Conservation (phyloP, 2,888 invertebrate species). For the Agapostemon virescens region DNA sequence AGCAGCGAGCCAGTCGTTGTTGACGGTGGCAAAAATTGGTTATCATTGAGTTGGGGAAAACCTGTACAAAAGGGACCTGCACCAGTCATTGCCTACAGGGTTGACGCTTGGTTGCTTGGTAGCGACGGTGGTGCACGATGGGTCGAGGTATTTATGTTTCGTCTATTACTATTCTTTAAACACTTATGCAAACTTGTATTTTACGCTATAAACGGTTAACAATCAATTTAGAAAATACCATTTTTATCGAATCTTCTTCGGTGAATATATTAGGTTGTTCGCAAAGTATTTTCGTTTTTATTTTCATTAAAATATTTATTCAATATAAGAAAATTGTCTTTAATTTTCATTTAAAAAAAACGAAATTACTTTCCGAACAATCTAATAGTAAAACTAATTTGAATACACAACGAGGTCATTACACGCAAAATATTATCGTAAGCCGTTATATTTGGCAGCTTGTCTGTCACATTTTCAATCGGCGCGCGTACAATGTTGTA, state of each 20-base stretch:
- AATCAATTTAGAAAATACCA: not conserved
- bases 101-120: conserved; percentile 90
- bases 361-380: too few relatives aligned
- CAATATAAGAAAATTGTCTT: too few relatives aligned
- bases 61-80: conserved; percentile 86
- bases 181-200: not conserved
- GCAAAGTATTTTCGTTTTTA: too few relatives aligned
- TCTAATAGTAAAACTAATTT: not conserved
- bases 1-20: conserved; percentile 88
- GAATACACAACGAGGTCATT: not conserved
- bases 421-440: not conserved
- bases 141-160: conserved; percentile 82
- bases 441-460: conserved; percentile 8
- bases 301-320: too few relatives aligned
- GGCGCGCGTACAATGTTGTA: not conserved
- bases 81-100: conserved; percentile 90
- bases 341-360: too few relatives aligned
- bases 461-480: not conserved
- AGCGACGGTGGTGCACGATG: conserved; percentile 92
- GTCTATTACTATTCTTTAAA: too few relatives aligned
- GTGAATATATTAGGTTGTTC: too few relatives aligned
- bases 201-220: not conserved
- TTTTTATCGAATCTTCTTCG: too few relatives aligned
- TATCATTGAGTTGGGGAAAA: conserved; percentile 92
- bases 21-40: conserved; percentile 93